Base-by-base conservation (phyloP, 2,113 vertebrate species). In the Lophura nycthemera region DNA sequence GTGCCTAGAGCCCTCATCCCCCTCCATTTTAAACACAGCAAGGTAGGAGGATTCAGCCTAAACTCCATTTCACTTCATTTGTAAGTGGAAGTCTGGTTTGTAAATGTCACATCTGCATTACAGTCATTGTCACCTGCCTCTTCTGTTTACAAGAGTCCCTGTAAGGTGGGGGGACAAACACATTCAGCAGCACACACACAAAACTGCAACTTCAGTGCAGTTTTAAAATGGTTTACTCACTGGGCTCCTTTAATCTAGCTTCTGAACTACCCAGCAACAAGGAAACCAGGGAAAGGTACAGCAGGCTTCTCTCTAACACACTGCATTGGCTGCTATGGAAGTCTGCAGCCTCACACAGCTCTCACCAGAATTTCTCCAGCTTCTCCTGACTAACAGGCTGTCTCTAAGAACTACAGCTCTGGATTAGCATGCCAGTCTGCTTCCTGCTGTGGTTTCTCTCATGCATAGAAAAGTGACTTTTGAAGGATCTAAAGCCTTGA, bases 311-410 rank as follows among this genome's bases (percentile, higher is more conserved):
- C 77, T 56, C 47, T 30, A 32, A 29, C 30, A 24, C 60, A 6
- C 0, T 8, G 19, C 59, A 36, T 40, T 4, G 27, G 40, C 71
- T 74, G 64, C 69, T 65, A 8, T 0, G 0, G 2, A 43, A 60
- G 6, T 11, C 67, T 77, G 61, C 42, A 71, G 77, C 64, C 32
- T 29, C 29, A 25, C 36, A 8, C 34, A 52, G n/a, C 36, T 84
- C 47, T 10, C 63, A 13, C 34, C 11, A 32, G 27, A 69, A 73
- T 79, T 36, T 54, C 75, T 38, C 54, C 78, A 63, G 29, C 79
- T 92, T 76, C 59, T 34, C 66, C 32, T 67, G 42, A 66, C 64
- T 16, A 67, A 47, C 43, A 57, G 57, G 24, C 13, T 48, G 19
- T 25, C 38, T 73, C 75, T 16, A 86, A 82, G 25, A 71, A 16